phyloP scores from a whole-genome alignment of 2,888 invertebrate genomes.

The Rhopalosiphum nymphaeae region DNA sequence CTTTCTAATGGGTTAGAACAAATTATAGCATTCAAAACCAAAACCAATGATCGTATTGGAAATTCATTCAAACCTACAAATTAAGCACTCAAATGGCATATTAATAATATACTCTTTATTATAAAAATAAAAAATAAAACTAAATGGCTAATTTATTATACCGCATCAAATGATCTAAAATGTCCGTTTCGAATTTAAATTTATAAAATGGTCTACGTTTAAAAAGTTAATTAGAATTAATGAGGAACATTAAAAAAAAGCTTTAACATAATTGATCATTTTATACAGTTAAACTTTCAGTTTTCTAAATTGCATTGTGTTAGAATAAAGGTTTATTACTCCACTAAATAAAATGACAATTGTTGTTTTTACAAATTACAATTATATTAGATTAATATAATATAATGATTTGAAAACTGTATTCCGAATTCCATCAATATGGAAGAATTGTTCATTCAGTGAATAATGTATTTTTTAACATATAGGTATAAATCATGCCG shows the following conservation, averaged over 20 bases:
- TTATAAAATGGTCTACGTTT: not conserved
- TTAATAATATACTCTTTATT: not conserved
- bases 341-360: not conserved
- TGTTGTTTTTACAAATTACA: not conserved
- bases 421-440: not conserved
- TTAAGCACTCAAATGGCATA: conserved; percentile 16
- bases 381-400: not conserved
- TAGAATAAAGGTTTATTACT: not conserved
- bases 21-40: conserved; percentile 23
- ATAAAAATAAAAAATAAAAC: not conserved
- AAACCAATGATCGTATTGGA: conserved; percentile 36
- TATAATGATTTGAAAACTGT: not conserved
- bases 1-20: conserved; percentile 44
- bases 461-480: not conserved
- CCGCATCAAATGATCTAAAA: not conserved
- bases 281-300: not conserved
- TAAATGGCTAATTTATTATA: not conserved
- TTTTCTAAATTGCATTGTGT: not conserved
- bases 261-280: not conserved
- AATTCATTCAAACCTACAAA: not conserved
- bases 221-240: not conserved
- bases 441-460: not conserved
- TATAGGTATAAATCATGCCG: too few species aligned
- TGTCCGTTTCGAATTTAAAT: not conserved
- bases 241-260: not conserved